These are phyloP conservation scores for Typhlichthys subterraneus DNA, from an alignment of 2,797 vertebrate genomes.

Conservation along the genomic window DNA sequence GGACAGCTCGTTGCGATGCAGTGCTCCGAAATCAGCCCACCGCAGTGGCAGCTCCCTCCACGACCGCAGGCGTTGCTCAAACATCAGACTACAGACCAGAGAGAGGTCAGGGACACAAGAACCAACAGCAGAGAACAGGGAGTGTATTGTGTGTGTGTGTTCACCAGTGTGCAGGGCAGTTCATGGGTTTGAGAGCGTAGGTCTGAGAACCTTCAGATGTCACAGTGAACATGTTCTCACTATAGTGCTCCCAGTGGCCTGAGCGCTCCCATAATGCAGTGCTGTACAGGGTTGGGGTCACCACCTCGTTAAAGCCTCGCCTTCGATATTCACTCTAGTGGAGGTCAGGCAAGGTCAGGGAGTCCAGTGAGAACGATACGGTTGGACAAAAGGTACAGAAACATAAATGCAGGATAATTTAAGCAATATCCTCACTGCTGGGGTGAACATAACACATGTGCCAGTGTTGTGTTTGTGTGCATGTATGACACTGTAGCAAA, in stretches of 20 bases:
- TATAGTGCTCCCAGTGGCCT: constrained; percentile 95
- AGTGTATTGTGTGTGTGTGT: constrained; percentile 17
- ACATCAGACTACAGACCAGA: constrained; percentile 84
- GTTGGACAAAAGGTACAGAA: constrained; percentile 20
- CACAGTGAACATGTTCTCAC: constrained; percentile 89
- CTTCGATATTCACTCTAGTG: constrained; percentile 84
- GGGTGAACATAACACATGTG: not conserved
- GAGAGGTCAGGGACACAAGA: not conserved
- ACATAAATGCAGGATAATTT: constrained; percentile 33
- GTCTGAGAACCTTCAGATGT: constrained; percentile 69
- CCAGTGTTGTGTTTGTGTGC: not conserved
- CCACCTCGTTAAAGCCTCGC: constrained; percentile 89
- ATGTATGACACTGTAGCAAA: not conserved
- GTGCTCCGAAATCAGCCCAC: constrained; percentile 90
- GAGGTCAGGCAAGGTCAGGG: constrained; percentile 27
- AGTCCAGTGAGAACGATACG: constrained; percentile 20
- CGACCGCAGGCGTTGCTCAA: constrained; percentile 87
- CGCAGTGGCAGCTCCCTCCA: constrained; percentile 93
- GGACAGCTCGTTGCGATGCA: constrained; percentile 90
- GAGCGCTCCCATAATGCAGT: constrained; percentile 89
- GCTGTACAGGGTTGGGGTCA: constrained; percentile 90
- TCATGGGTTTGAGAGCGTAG: constrained; percentile 94
- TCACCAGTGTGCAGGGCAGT: constrained; percentile 95
- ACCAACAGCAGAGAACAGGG: not conserved
- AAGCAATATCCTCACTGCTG: constrained; percentile 48